A percentile compares a stretch with the other conserved stretches of the same genome.
Conservation (phyloP, 1,140 invertebrate genomes). For the Lasaia peninsularis region DNA sequence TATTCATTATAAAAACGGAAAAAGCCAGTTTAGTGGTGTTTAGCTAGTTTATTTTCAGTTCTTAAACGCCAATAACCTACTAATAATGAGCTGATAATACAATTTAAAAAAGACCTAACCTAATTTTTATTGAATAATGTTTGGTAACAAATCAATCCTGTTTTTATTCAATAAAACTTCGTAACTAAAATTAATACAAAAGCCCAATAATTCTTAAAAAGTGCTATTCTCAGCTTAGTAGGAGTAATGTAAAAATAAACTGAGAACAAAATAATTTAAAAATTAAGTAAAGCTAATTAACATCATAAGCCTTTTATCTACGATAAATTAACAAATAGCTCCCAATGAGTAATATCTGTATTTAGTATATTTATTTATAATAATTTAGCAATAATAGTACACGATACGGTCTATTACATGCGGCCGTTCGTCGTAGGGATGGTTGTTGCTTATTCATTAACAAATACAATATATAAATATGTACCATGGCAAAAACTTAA, state of each 20-base stretch:
- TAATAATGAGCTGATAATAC: conserved; percentile 76
- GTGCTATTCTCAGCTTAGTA: conserved; percentile 22
- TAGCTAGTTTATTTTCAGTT: conserved; percentile 77
- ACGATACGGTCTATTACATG: not conserved
- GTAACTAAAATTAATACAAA: conserved; percentile 65
- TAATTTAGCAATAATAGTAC: not conserved
- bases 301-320: conserved; percentile 4
- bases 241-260: conserved; percentile 33
- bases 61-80: conserved; percentile 76
- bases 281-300: conserved; percentile 25
- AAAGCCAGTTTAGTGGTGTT: conserved; percentile 53
- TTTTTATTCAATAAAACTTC: conserved; percentile 71
- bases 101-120: conserved; percentile 72
- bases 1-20: conserved; percentile 24
- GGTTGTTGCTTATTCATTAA: not conserved
- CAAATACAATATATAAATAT: not conserved
- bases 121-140: conserved; percentile 75
- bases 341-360: conserved; percentile 13
- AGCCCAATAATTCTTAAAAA: conserved; percentile 53
- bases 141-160: conserved; percentile 73
- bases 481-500: not conserved
- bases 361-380: conserved; percentile 7
- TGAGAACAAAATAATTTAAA: conserved; percentile 65
- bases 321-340: conserved; percentile 8
- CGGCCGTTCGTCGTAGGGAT: not conserved